Conservation (phyloP, 2,113 vertebrate species). For the Cygnus atratus region DNA sequence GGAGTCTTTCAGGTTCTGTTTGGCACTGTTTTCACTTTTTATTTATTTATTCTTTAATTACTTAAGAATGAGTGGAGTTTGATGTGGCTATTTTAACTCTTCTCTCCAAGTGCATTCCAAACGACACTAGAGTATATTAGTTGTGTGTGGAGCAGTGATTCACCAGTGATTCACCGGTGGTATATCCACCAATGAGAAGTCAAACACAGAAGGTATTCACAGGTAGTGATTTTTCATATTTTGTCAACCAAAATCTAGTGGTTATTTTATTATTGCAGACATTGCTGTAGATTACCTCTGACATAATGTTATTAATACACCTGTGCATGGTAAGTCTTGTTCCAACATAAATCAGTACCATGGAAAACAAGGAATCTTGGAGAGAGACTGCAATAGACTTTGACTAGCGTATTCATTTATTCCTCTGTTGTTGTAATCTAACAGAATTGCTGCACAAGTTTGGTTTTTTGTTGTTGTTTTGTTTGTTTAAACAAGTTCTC, state of each 20-base stretch:
- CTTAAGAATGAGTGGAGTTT: background rate
- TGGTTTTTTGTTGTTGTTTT: background rate
- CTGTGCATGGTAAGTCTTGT: background rate
- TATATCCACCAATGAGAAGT: background rate
- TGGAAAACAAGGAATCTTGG: background rate
- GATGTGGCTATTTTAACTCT: background rate
- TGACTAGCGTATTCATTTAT: background rate
- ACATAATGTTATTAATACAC: background rate
- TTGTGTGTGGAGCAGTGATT: background rate
- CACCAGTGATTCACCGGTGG: background rate
- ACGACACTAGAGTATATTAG: background rate
- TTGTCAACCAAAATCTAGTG: background rate
- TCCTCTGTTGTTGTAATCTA: background rate
- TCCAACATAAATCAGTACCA: background rate
- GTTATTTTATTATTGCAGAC: background rate
- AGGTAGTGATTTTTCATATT: background rate
- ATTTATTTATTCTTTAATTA: background rate
- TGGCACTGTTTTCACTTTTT: background rate
- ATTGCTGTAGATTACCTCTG: background rate
- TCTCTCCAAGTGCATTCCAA: background rate
- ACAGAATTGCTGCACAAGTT: conserved; percentile 22
- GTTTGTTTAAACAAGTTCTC: conserved; percentile 23
- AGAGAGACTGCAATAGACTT: background rate
- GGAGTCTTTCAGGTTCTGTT: background rate
- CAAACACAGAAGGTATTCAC: background rate